Conservation (phyloP, 1,140 invertebrate species). For the Diorhabda sublineata region DNA sequence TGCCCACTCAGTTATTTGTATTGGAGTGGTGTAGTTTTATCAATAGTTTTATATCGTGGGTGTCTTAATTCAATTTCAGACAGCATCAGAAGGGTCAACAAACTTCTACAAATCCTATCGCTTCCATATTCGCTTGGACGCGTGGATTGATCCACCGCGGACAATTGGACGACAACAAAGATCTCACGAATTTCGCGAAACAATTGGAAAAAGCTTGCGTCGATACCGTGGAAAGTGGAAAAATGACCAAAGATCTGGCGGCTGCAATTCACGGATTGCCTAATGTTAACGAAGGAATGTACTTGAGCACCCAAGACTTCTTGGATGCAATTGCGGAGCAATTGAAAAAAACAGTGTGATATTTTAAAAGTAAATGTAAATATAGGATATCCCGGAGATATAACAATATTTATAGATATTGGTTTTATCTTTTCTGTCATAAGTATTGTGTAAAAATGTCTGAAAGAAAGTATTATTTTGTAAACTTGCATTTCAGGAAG, state of each 20-base stretch:
- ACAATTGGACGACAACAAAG: slow-evolving; percentile 73
- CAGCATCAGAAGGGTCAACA: slow-evolving; percentile 75
- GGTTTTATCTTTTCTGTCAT: too few relatives aligned
- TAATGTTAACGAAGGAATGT: slow-evolving; percentile 75
- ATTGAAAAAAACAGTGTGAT: slow-evolving; percentile 52
- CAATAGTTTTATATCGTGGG: background rate
- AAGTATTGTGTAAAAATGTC: too few relatives aligned
- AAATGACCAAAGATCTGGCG: slow-evolving; percentile 89
- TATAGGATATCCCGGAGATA: too few relatives aligned
- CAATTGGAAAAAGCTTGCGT: slow-evolving; percentile 68
- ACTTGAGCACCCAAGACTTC: slow-evolving; percentile 82
- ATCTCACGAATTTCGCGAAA: slow-evolving; percentile 57
- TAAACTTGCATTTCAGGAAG: too few relatives aligned
- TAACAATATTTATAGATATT: too few relatives aligned
- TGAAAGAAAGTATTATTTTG: too few relatives aligned
- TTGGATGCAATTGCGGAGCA: slow-evolving; percentile 75
- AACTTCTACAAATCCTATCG: slow-evolving; percentile 87
- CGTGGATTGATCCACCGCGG: slow-evolving; percentile 78
- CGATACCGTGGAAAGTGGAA: slow-evolving; percentile 80
- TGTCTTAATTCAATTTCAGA: slow-evolving; percentile 38
- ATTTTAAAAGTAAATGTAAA: background rate
- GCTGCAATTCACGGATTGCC: slow-evolving; percentile 78
- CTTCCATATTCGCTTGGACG: slow-evolving; percentile 91
- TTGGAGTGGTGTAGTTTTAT: background rate
- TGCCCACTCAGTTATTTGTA: too few relatives aligned